Evolutionary conservation across 2,797 vertebrate species (phyloP).

Genomic region (Pipistrellus nathusii): DNA sequence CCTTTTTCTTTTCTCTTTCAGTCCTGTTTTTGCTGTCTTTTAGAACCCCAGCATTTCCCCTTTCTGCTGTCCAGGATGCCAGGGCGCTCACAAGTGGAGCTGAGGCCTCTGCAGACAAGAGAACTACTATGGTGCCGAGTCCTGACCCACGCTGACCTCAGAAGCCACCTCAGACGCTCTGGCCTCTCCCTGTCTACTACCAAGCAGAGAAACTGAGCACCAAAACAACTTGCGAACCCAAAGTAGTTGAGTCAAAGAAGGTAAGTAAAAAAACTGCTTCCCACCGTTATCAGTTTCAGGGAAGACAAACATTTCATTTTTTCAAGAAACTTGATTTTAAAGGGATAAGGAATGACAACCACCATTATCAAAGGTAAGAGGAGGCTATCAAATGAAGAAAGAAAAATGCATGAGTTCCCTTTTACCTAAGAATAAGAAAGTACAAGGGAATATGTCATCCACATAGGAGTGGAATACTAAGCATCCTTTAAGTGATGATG

Average conservation of each 20-base stretch:
- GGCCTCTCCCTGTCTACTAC: slow-evolving; percentile 25
- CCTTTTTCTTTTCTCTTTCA: not conserved
- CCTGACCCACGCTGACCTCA: not conserved
- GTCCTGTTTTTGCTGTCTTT: not conserved
- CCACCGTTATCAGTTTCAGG: slow-evolving; percentile 55
- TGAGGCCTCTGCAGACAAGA: not conserved
- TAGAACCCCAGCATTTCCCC: not conserved
- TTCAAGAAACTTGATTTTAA: slow-evolving; percentile 60
- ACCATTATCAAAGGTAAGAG: slow-evolving; percentile 55
- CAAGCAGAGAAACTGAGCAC: slow-evolving; percentile 14
- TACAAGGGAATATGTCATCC: not conserved
- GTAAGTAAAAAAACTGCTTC: slow-evolving; percentile 3
- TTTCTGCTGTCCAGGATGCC: not conserved
- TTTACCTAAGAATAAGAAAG: not conserved
- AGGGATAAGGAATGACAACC: slow-evolving; percentile 47
- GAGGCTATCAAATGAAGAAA: slow-evolving; percentile 30
- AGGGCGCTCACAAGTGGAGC: not conserved
- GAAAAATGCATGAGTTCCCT: not conserved
- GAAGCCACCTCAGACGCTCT: not conserved
- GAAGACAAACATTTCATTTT: slow-evolving; percentile 59
- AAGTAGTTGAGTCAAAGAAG: not conserved
- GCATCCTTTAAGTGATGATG: not conserved
- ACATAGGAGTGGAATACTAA: not conserved
- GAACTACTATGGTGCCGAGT: not conserved
- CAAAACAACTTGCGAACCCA: not conserved